Percentiles rank a stretch among this genome's conserved stretches.
Evolutionary conservation across 2,113 vertebrate species (phyloP).

Genomic region (Piliocolobus tephrosceles): DNA sequence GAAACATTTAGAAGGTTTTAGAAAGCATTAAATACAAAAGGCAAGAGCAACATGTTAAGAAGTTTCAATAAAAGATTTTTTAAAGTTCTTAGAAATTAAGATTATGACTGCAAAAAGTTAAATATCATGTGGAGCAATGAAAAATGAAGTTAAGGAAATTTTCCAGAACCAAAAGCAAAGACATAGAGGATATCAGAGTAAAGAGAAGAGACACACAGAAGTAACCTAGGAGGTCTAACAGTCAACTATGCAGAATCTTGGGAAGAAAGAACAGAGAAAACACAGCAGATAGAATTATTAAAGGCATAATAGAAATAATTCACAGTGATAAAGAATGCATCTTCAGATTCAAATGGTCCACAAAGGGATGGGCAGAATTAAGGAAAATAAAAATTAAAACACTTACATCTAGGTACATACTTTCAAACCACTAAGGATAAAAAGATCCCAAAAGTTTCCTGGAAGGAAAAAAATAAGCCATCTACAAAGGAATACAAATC

Average conservation of each 20-base stretch:
- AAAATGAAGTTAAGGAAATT: slow-evolving; percentile 28
- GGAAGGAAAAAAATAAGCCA: background rate
- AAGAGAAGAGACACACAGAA: background rate
- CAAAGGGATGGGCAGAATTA: background rate
- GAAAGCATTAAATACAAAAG: background rate
- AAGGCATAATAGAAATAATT: background rate
- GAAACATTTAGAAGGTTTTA: background rate
- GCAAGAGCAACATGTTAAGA: background rate
- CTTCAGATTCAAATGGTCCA: background rate
- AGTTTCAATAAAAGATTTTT: background rate
- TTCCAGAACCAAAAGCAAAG: background rate
- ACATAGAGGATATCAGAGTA: background rate
- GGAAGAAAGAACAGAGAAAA: background rate
- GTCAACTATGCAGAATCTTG: background rate
- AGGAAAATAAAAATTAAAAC: background rate
- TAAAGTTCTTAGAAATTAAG: slow-evolving; percentile 6
- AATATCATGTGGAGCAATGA: background rate
- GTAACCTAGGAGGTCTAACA: background rate
- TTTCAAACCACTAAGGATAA: background rate
- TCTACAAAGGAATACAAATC: background rate
- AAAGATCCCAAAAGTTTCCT: background rate
- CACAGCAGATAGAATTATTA: background rate
- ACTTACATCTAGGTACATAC: background rate
- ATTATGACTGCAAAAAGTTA: background rate
- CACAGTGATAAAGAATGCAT: background rate